Conservation (phyloP, 2,113 vertebrate genomes). For the Machaerirhynchus nigripectus region DNA sequence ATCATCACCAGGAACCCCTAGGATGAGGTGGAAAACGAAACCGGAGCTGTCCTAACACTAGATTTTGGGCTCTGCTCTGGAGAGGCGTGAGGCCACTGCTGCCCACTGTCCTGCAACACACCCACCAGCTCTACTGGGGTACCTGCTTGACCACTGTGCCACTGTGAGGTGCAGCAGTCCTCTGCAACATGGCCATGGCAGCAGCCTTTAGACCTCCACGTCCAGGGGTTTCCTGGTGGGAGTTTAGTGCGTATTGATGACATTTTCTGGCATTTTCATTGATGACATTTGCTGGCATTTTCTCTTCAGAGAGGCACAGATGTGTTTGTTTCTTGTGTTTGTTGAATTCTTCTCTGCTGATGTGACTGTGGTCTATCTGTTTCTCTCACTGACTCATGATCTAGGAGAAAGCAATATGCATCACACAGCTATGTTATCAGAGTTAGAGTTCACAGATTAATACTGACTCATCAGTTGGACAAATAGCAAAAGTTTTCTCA, state of each 20-base stretch:
- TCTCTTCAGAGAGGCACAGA: background rate
- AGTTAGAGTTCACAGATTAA: background rate
- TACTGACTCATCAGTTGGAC: background rate
- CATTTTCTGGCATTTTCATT: background rate
- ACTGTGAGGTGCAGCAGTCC: background rate
- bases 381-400: background rate
- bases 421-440: background rate
- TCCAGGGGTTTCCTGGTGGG: background rate
- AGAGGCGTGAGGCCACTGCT: rapidly evolving
- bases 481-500: background rate
- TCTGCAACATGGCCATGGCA: rapidly evolving
- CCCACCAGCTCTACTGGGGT: background rate
- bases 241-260: background rate
- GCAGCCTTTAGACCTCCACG: background rate
- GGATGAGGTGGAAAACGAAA: background rate
- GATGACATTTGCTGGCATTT: background rate
- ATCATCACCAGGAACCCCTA: background rate
- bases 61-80: background rate
- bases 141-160: background rate
- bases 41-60: background rate
- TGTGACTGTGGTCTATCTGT: background rate
- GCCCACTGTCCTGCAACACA: background rate
- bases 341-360: background rate
- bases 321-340: background rate
- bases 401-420: background rate